Percentiles rank a stretch among this genome's conserved stretches.
Evolutionary conservation across 2,113 vertebrate genomes (phyloP).

Genomic region (Oophaga pumilio): DNA sequence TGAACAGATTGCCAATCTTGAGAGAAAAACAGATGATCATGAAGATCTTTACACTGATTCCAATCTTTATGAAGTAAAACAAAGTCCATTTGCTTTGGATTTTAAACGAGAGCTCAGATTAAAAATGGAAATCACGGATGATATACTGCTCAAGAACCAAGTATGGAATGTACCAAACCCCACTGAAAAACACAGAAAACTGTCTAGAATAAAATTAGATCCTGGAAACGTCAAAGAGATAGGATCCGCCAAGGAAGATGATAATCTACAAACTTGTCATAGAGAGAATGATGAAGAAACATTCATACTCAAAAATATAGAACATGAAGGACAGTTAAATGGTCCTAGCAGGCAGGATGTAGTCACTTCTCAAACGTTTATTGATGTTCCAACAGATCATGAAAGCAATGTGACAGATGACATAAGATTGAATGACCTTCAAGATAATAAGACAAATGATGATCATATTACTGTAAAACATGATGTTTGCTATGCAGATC

Average conservation of each 20-base stretch:
- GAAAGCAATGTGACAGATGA: neutral
- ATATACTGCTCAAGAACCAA: neutral
- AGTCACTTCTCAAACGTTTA: no score
- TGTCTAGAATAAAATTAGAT: neutral
- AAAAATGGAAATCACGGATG: neutral
- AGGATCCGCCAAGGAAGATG: neutral
- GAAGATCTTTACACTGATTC: conserved; percentile 7
- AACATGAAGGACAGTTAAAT: neutral
- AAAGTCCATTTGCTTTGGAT: neutral
- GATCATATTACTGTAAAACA: neutral
- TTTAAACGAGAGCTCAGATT: neutral
- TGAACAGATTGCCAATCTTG: neutral
- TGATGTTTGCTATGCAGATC: neutral
- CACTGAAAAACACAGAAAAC: neutral
- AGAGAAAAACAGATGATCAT: neutral
- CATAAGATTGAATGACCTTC: neutral
- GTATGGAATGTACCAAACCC: neutral
- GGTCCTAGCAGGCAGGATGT: neutral
- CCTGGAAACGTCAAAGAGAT: neutral
- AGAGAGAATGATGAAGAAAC: neutral
- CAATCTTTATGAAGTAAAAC: neutral
- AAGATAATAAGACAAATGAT: neutral
- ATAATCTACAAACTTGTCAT: neutral
- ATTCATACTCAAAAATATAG: neutral
- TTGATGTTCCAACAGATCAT: neutral